Evolutionary conservation across 2,797 vertebrate species (phyloP), one percentile per base, ranked within the genome.

Genomic region (Crocodylus rhombifer): DNA sequence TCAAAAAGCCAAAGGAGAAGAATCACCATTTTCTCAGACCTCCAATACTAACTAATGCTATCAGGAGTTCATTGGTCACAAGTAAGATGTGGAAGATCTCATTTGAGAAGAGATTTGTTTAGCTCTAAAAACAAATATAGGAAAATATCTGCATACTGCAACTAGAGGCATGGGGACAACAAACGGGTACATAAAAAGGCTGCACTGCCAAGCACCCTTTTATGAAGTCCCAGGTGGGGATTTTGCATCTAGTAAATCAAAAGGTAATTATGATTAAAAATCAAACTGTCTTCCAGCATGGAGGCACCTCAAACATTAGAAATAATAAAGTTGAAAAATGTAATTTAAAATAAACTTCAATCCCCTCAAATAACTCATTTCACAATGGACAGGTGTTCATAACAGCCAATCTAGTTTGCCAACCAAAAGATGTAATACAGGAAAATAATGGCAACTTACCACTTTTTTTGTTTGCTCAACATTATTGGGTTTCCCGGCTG

Each of bases 371-470:
- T 63, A 81, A 80, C n/a, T 87, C 77, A 58, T 71, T 92, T 87
- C 56, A 87, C 7, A 86, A 92, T 87, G 58, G 26, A 55, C 33
- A 78, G 56, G 84, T 58, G 79, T 73, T 82, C 64, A 89, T 23
- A 92, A 58, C 67, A 89, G 13, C 23, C 20, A 14, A 23, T 73
- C 51, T 51, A 36, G 76, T 84, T 76, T 95, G 86, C 87, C 69
- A 92, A 86, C 6, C 79, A 82, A 86, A 84, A 90, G 77, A 13
- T 82, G 36, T 80, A 86, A 89, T 16, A 78, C 5, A 91, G 58
- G 17, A 91, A 73, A 90, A 73, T n/a, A 84, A 51, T 75, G 87
- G 58, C 83, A 87, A 97, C 97, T 97, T 96, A 98, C 98, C 91
- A 85, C 77, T 80, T 93, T 95, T 96, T 96, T 96, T 55, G 93